Conservation (phyloP, 2,888 invertebrate genomes). For the Hirtodrosophila trivittata region DNA sequence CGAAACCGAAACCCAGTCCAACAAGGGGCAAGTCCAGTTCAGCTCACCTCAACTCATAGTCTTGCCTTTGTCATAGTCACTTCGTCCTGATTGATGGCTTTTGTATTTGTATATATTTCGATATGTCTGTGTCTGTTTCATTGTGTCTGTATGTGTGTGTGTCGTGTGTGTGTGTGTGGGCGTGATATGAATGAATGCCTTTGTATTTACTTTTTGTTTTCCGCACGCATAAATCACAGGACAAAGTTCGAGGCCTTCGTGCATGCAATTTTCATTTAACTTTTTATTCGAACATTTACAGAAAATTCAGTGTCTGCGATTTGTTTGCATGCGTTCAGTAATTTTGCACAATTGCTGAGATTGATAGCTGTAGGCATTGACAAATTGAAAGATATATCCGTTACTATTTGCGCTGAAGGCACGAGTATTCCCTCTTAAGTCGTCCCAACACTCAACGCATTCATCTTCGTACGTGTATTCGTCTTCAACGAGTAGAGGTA, state of each 20-base stretch:
- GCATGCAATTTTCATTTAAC: conserved; percentile 67
- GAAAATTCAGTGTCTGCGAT: conserved; percentile 39
- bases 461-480: too few relatives aligned
- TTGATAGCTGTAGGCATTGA: conserved; percentile 37
- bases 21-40: too few relatives aligned
- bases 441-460: too few relatives aligned
- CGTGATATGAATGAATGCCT: too few relatives aligned
- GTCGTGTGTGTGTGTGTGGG: conserved; percentile 1
- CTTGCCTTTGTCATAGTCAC: conserved; percentile 19
- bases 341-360: conserved; percentile 31
- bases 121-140: not conserved
- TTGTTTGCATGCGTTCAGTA: conserved; percentile 26
- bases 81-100: conserved; percentile 64
- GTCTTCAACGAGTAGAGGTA: too few relatives aligned
- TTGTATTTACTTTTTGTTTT: conserved; percentile 9
- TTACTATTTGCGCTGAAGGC: too few relatives aligned
- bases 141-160: too few relatives aligned
- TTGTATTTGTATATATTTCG: too few relatives aligned
- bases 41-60: not conserved
- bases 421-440: too few relatives aligned
- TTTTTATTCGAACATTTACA: conserved; percentile 23
- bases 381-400: conserved; percentile 40
- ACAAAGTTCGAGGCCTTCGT: conserved; percentile 37
- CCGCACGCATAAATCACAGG: conserved; percentile 50
- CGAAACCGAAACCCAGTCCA: too few relatives aligned